Conservation (phyloP, 2,797 vertebrate species). For the Chelidonichthys spinosus region DNA sequence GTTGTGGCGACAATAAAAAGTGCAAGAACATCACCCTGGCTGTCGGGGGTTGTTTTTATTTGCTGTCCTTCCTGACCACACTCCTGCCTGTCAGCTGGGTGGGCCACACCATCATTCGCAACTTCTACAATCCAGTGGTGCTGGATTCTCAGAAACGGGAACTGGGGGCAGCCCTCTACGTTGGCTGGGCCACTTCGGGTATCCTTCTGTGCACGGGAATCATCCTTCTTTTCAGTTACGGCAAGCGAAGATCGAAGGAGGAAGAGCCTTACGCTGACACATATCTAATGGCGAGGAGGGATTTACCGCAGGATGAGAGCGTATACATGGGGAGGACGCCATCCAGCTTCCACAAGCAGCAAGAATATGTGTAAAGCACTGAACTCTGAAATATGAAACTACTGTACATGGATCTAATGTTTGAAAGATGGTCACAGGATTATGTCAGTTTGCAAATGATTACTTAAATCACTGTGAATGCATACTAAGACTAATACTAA, state of each 20-base stretch:
- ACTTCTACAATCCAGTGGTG: slow-evolving; percentile 86
- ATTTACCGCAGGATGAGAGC: slow-evolving; percentile 1
- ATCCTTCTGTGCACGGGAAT: slow-evolving; percentile 81
- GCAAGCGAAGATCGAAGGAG: slow-evolving; percentile 68
- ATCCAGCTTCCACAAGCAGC: slow-evolving; percentile 78
- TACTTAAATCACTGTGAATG: neutral
- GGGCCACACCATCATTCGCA: slow-evolving; percentile 78
- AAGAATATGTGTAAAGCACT: slow-evolving; percentile 84
- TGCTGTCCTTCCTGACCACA: slow-evolving; percentile 80
- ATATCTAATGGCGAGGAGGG: neutral
- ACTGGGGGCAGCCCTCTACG: slow-evolving; percentile 88
- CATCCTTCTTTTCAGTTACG: slow-evolving; percentile 81
- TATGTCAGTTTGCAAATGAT: neutral
- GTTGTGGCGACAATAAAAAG: slow-evolving; percentile 66
- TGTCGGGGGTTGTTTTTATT: slow-evolving; percentile 79
- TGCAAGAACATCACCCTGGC: slow-evolving; percentile 83
- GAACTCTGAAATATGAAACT: neutral
- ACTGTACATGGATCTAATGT: neutral
- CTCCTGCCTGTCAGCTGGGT: slow-evolving; percentile 89
- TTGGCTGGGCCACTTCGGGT: slow-evolving; percentile 88
- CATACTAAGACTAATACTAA: neutral
- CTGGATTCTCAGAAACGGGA: slow-evolving; percentile 85
- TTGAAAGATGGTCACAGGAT: neutral
- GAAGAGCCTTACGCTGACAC: slow-evolving; percentile 35
- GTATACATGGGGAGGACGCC: slow-evolving; percentile 41